Evolutionary conservation across 2,113 vertebrate species (phyloP).

Genomic region (Pygoscelis adeliae): DNA sequence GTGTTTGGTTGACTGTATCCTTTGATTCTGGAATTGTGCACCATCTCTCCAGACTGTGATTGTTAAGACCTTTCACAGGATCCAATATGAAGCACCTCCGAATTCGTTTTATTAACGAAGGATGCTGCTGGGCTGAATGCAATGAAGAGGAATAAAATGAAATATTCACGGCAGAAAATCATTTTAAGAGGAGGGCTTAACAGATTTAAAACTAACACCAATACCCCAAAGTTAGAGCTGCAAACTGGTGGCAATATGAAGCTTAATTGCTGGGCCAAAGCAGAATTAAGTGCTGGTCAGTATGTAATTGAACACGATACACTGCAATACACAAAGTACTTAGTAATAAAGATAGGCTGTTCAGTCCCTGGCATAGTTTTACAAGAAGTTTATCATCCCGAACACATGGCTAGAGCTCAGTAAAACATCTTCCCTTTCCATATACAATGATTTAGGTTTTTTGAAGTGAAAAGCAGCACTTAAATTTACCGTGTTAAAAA

Average conservation of each 20-base stretch:
- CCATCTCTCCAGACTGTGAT: not conserved
- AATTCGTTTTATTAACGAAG: not conserved
- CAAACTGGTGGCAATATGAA: not conserved
- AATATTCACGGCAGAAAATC: not conserved
- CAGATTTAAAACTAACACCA: not conserved
- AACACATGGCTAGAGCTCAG: not conserved
- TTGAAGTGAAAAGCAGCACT: not conserved
- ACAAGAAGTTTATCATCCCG: not conserved
- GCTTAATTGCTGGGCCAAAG: not conserved
- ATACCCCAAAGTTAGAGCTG: not conserved
- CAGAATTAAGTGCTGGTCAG: not conserved
- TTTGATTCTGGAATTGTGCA: not conserved
- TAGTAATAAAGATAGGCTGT: not conserved
- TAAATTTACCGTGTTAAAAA: not conserved
- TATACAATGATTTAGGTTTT: not conserved
- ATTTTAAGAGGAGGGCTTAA: not conserved
- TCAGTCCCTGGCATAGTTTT: not conserved
- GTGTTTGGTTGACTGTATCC: not conserved
- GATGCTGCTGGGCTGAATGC: not conserved
- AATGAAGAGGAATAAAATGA: not conserved
- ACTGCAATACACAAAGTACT: not conserved
- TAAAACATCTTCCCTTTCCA: not conserved
- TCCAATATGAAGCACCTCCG: not conserved
- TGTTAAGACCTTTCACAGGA: not conserved
- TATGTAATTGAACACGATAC: rapidly evolving